Percentiles rank a stretch among this genome's conserved stretches.
Conservation (phyloP, 2,888 invertebrate species). For the Hyposoter didymator region DNA sequence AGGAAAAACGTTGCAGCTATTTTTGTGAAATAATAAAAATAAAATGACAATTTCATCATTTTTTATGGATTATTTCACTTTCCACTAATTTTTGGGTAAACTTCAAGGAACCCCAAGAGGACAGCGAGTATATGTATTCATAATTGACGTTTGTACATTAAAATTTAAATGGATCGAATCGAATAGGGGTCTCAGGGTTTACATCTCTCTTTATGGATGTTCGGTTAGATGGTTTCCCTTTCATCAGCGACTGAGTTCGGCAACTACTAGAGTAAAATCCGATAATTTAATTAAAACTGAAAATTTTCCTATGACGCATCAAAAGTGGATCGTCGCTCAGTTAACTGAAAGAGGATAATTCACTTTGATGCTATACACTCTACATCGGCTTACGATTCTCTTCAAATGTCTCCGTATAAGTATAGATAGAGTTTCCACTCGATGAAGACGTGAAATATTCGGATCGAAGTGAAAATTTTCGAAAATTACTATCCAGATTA, state of each 20-base stretch:
- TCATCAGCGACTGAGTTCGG: conserved; percentile 53
- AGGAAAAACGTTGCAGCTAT: too few relatives aligned
- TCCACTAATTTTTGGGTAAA: too few relatives aligned
- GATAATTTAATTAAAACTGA: conserved; percentile 60
- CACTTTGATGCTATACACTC: conserved; percentile 35
- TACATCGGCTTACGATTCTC: neutral
- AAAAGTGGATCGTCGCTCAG: conserved; percentile 43
- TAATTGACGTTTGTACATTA: neutral
- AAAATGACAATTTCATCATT: too few relatives aligned
- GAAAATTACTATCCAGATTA: neutral
- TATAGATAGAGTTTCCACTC: neutral
- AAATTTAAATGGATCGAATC: conserved; percentile 16
- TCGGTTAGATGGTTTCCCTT: conserved; percentile 39
- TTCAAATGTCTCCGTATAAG: neutral
- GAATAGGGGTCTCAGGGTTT: neutral
- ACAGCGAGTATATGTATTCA: neutral
- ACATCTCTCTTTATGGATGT: conserved; percentile 1
- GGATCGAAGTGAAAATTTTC: neutral
- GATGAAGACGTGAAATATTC: neutral
- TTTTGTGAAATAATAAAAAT: too few relatives aligned
- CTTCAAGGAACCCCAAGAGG: too few relatives aligned
- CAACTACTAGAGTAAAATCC: conserved; percentile 34
- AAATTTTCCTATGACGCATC: conserved; percentile 52
- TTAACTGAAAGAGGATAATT: conserved; percentile 44
- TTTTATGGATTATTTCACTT: too few relatives aligned